phyloP scores from a whole-genome alignment of 2,888 invertebrate genomes.

The Eristalis pertinax region DNA sequence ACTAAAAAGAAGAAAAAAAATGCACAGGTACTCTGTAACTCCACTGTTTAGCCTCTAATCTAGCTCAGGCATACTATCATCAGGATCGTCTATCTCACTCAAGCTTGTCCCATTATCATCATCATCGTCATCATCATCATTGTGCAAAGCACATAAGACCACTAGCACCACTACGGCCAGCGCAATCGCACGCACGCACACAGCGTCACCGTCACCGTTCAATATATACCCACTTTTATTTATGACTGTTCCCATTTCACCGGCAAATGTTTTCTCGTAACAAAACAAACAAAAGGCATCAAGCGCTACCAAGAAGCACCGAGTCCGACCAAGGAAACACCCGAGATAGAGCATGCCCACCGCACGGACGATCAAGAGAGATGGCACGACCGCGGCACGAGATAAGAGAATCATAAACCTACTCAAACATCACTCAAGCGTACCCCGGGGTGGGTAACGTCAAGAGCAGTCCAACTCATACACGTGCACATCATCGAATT shows the following conservation, averaged over 20 bases:
- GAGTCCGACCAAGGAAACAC: neutral
- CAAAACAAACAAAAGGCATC: constrained; percentile 37
- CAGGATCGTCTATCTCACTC: too few relatives aligned
- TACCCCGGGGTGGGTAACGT: neutral
- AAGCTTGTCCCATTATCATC: too few relatives aligned
- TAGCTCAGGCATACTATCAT: too few relatives aligned
- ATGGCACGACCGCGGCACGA: neutral
- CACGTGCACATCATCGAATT: neutral
- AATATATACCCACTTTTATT: constrained; percentile 1
- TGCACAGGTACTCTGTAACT: too few relatives aligned
- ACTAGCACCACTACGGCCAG: neutral
- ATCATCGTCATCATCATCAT: neutral
- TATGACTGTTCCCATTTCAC: constrained; percentile 46
- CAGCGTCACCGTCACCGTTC: neutral
- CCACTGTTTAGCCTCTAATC: too few relatives aligned
- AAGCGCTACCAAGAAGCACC: neutral
- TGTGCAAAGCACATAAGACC: neutral
- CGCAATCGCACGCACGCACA: neutral
- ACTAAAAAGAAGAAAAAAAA: too few relatives aligned
- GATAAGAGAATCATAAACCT: neutral
- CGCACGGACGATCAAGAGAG: neutral
- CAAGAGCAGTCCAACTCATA: neutral
- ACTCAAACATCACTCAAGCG: constrained; percentile 37
- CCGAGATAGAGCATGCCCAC: neutral
- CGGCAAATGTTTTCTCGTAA: constrained; percentile 56